Conservation (phyloP, 2,888 invertebrate species). For the Chrysomela aeneicollis region DNA sequence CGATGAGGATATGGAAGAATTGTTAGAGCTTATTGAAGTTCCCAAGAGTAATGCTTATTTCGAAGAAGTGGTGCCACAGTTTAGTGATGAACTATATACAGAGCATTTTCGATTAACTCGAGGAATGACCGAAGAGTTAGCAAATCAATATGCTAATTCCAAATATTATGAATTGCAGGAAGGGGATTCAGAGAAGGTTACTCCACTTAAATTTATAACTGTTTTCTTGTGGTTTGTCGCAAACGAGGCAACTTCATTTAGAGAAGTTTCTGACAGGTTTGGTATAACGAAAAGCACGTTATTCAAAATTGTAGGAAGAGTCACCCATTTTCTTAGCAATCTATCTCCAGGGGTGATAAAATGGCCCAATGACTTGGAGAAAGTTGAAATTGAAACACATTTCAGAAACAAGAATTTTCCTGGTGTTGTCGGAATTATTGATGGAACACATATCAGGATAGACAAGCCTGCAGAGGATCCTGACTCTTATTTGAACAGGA, state of each 20-base stretch:
- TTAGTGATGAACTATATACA: constrained; percentile 33
- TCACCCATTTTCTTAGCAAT: constrained; percentile 36
- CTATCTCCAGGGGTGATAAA: constrained; percentile 29
- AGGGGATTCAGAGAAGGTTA: constrained; percentile 34
- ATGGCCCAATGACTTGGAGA: constrained; percentile 33
- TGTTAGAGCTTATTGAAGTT: constrained; percentile 20
- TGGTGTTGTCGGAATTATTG: constrained; percentile 32
- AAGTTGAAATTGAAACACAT: constrained; percentile 29
- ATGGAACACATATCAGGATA: constrained; percentile 34
- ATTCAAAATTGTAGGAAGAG: constrained; percentile 34
- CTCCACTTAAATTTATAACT: constrained; percentile 29
- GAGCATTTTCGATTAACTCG: too few relatives aligned
- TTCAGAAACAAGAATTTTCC: constrained; percentile 35
- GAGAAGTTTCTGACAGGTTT: constrained; percentile 39
- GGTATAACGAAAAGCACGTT: constrained; percentile 36
- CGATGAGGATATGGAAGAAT: constrained; percentile 25
- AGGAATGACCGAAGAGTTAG: too few relatives aligned
- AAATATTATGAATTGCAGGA: too few relatives aligned
- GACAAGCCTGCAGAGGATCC: constrained; percentile 37
- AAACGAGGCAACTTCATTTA: constrained; percentile 34
- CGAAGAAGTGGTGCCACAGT: constrained; percentile 34
- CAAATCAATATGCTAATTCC: too few relatives aligned
- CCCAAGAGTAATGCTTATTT: constrained; percentile 28
- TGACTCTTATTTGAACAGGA: constrained; percentile 34
- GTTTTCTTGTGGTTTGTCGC: constrained; percentile 39